These are phyloP conservation scores for Rhizomys pruinosus DNA, from an alignment of 2,113 vertebrate genomes.

Conservation along the genomic window DNA sequence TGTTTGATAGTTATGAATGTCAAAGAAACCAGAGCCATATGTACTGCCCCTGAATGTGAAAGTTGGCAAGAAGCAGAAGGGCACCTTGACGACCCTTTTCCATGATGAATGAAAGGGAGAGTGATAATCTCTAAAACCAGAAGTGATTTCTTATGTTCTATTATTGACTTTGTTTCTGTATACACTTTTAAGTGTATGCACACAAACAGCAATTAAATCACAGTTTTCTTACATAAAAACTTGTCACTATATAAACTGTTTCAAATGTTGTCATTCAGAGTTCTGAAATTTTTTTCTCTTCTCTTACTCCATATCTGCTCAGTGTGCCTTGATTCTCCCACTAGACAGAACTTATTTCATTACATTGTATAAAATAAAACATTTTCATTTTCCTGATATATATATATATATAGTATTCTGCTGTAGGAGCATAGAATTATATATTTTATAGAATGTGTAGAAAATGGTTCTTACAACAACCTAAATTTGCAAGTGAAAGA, in stretches of 20 bases:
- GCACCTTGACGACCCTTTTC: not conserved
- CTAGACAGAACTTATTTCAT: not conserved
- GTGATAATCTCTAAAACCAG: not conserved
- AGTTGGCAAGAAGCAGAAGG: not conserved
- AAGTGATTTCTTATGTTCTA: not conserved
- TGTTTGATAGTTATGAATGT: not conserved
- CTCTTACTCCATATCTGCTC: not conserved
- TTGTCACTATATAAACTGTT: not conserved
- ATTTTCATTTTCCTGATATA: not conserved
- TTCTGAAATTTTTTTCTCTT: constrained; percentile 21
- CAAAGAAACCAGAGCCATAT: not conserved
- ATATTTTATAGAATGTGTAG: not conserved
- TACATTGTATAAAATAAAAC: not conserved
- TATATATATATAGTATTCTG: not conserved
- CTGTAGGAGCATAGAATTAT: not conserved
- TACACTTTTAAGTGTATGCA: not conserved
- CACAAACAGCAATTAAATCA: not conserved
- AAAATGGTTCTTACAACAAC: not conserved
- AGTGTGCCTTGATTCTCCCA: not conserved
- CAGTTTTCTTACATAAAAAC: not conserved
- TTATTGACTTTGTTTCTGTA: not conserved
- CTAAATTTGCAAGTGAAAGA: too few species aligned
- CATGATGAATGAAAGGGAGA: not conserved
- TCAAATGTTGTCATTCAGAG: not conserved
- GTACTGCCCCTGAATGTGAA: not conserved